Base-by-base conservation (phyloP, 1,140 invertebrate species). In the Diorhabda carinulata region DNA sequence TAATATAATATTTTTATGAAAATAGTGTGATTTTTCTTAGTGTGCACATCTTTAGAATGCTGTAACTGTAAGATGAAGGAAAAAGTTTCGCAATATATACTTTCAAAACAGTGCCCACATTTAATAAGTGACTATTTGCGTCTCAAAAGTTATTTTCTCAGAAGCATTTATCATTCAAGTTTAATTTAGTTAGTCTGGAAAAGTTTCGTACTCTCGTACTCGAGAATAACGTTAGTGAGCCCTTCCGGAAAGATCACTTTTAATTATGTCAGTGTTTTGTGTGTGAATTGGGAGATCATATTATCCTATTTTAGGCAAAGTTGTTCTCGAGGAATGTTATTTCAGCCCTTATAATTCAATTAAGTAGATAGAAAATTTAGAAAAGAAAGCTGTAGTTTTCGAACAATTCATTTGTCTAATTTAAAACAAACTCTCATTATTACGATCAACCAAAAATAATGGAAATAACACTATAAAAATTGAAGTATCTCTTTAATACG, bases 71-170 rank as follows among this genome's bases (percentile, higher is more conserved):
- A 25, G 25, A 25, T 25, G 25, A 25, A 25, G 9, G 63, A 64
- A 57, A 64, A 64, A 64, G 44, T 64, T 64, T 64, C 10, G 63
- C 63, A 64, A 64, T 64, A 64, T 64, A 64, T 64, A 52, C 63
- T 64, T 64, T 56, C 10, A 44, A 64, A 64, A 64, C 63, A 64
- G 63, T 64, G 45, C 45, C 63, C 45, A 56, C 63, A 64, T 64
- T 64, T 64, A 64, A 64, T 64, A 64, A 64, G 63, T 64, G 63
- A 57, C 25, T 44, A 64, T 64, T 64, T 57, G 63, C 63, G 44
- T 64, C 63, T 64, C 10, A 44, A 52, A 64, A 64, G 63, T 57
- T 64, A 52, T 64, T 56, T 64, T 8, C n/a, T 9, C 44, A 44
- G 45, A 5, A 64, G 25, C 63, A 64, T 64, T 64, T 57, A 64